Conservation (phyloP, 2,113 vertebrate genomes). For the Cololabis saira region DNA sequence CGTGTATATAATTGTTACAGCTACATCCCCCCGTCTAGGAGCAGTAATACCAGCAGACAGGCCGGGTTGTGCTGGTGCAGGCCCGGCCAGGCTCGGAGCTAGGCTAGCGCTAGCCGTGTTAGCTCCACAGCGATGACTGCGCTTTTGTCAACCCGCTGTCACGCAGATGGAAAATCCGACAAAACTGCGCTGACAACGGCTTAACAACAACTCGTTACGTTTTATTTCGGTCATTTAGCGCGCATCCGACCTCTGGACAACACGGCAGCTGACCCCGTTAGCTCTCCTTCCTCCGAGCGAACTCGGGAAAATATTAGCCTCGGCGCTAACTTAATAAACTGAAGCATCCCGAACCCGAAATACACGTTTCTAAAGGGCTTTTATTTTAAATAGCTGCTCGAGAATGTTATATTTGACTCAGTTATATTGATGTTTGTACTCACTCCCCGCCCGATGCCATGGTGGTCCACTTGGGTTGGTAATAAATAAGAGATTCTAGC, state of each 20-base stretch:
- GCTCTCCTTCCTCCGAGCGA: conserved; percentile 43
- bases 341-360: conserved; percentile 22
- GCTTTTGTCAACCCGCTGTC: conserved; percentile 68
- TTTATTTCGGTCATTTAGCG: not conserved
- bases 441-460: conserved; percentile 87
- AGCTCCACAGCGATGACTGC: conserved; percentile 67
- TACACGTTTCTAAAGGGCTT: conserved; percentile 25
- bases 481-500: conserved; percentile 78
- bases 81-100: conserved; percentile 66
- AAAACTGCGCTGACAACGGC: not conserved
- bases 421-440: conserved; percentile 49
- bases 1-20: no score
- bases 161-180: conserved; percentile 10
- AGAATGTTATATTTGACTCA: not conserved
- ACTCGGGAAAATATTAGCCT: conserved; percentile 45
- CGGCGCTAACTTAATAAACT: conserved; percentile 57
- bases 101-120: conserved; percentile 66
- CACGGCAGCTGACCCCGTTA: conserved; percentile 68
- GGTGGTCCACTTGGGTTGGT: conserved; percentile 69
- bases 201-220: no score
- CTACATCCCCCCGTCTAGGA: no score
- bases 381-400: not conserved
- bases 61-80: conserved; percentile 54
- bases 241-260: conserved; percentile 4
- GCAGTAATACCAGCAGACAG: conserved; percentile 2